phyloP scores from a whole-genome alignment of 2,797 vertebrate genomes.

The Megalops cyprinoides region DNA sequence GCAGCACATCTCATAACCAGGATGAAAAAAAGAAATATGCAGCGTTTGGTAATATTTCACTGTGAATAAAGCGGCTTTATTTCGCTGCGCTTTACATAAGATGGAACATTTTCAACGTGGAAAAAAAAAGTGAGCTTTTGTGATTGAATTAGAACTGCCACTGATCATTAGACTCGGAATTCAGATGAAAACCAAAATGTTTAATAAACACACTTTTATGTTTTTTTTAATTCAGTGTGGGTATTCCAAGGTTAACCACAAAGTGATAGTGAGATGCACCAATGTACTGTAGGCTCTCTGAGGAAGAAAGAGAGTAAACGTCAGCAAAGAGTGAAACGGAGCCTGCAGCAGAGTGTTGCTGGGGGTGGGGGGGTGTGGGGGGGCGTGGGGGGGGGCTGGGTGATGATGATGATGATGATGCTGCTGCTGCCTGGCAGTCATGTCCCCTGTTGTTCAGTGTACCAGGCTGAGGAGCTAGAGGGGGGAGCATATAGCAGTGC shows the following conservation, averaged over 20 bases:
- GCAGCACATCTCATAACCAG: neutral
- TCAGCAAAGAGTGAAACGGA: too few relatives aligned
- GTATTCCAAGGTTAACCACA: neutral
- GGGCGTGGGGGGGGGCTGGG: too few relatives aligned
- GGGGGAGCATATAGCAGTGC: too few relatives aligned
- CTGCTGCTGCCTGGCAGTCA: too few relatives aligned
- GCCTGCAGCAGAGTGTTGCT: too few relatives aligned
- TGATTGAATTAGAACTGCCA: neutral
- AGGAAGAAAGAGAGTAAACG: too few relatives aligned
- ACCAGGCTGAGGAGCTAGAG: too few relatives aligned
- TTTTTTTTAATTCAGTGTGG: neutral
- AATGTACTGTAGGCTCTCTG: too few relatives aligned
- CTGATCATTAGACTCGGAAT: constrained; percentile 12
- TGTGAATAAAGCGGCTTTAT: neutral
- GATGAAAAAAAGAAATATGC: neutral
- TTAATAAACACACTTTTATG: neutral
- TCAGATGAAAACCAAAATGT: constrained; percentile 16
- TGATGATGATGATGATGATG: too few relatives aligned
- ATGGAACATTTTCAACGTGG: neutral
- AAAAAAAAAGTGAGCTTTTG: neutral
- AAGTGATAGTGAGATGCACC: too few relatives aligned
- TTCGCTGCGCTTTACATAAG: constrained; percentile 13
- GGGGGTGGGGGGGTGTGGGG: too few relatives aligned
- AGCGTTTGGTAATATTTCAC: neutral
- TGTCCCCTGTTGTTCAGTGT: too few relatives aligned